Base-by-base conservation (phyloP, 1,140 invertebrate genomes). In the Trichogramma pretiosum region DNA sequence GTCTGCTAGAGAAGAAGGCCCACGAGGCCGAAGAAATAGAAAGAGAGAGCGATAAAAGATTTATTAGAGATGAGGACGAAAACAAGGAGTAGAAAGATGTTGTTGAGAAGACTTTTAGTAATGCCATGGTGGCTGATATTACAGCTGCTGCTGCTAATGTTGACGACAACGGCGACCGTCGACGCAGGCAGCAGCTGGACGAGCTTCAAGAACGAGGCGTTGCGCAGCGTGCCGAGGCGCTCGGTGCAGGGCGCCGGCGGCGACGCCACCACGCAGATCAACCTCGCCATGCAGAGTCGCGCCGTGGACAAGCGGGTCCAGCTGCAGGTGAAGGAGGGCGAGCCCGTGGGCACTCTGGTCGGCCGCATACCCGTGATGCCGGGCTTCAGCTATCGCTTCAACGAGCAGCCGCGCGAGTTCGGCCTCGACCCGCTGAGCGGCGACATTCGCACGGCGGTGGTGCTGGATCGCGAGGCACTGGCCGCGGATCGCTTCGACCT, bases 301-400 rank as follows among this genome's bases (percentile, higher is more conserved):
- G 83, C 86, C 13, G 87, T 89, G 30, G 88, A 91, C 60, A 91
- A 85, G 16, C 76, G 87, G 48, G 85, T 89, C 22, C 84, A 87
- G 50, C 79, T 93, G 54, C 84, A 90, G 61, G 81, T 93, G 35
- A 75, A 78, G 30, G 91, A 94, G 67, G 88, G 86, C 26, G 79
- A 87, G 58, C 84, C 88, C 11, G 76, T 80, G 41, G 89, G 87
- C 14, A 89, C 86, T 1, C 61, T 83, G 3, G 87, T 93, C 5
- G 91, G 90, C 13, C 76, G 75, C 53, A 93, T 94, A 60, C 89
- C 90, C 16, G 85, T 80, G 5, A 87, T 89, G 64, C 80, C 83
- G 3, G 87, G 84, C 48, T 93, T 93, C 67, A 90, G 85, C 0
- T 92, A 92, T 61, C 78, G 90, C 28, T 93, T 93, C 67, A 93